Percentiles rank a stretch among this genome's conserved stretches.
Conservation (phyloP, 2,797 vertebrate genomes). For the Acrossocheilus wenchowensis region DNA sequence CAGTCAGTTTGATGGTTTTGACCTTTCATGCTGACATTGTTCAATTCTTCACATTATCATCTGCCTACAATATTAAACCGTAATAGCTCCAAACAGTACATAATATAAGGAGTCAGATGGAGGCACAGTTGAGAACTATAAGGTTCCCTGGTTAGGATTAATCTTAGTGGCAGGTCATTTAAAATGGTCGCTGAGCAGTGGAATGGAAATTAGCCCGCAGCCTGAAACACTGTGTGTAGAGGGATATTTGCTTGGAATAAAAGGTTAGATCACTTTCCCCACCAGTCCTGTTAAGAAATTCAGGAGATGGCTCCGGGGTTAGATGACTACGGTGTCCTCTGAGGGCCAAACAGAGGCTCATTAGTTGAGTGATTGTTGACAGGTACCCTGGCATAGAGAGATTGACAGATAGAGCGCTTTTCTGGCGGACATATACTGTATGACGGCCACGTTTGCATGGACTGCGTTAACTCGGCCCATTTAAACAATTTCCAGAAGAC, state of each 20-base stretch:
- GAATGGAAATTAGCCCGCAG: conserved; percentile 61
- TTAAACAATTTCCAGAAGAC: conserved; percentile 20
- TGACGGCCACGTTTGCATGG: not conserved
- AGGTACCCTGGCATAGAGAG: conserved; percentile 52
- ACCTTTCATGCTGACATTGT: conserved; percentile 74
- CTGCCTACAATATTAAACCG: conserved; percentile 67
- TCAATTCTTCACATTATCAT: conserved; percentile 69
- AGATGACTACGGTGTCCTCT: conserved; percentile 65
- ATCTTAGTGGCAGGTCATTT: conserved; percentile 64
- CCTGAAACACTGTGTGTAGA: conserved; percentile 52
- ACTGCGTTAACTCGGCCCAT: not conserved
- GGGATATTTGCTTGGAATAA: conserved; percentile 60
- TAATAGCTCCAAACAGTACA: conserved; percentile 69
- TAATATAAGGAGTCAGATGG: conserved; percentile 66
- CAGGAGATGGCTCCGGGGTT: conserved; percentile 65
- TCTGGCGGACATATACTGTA: not conserved
- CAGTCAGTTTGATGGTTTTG: conserved; percentile 70
- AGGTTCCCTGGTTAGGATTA: conserved; percentile 62
- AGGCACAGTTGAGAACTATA: conserved; percentile 58
- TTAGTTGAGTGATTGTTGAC: conserved; percentile 68
- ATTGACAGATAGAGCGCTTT: conserved; percentile 23
- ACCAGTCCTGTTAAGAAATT: conserved; percentile 63
- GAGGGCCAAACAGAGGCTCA: conserved; percentile 71
- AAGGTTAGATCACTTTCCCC: conserved; percentile 57
- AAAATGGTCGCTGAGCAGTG: conserved; percentile 63